These are phyloP conservation scores for Ischnura elegans DNA, from an alignment of 2,888 invertebrate species.

Conservation along the genomic window DNA sequence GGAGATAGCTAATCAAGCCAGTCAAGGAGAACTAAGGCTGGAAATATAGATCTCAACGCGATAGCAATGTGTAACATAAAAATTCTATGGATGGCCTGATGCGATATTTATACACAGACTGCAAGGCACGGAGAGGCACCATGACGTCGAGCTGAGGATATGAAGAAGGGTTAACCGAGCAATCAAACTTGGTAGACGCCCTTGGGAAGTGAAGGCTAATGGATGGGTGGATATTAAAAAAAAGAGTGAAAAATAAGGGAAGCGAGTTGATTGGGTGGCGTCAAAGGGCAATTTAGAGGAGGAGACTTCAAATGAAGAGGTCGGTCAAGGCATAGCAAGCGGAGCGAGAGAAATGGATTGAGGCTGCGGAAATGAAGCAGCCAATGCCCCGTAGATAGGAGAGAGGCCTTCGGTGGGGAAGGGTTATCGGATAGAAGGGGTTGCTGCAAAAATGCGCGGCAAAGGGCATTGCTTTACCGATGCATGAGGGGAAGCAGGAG, in stretches of 20 bases:
- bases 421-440: background rate
- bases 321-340: background rate
- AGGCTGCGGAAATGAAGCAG: background rate
- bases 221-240: background rate
- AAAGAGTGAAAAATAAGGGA: background rate
- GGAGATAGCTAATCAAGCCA: too few relatives aligned
- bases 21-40: too few relatives aligned
- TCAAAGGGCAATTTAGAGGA: conserved; percentile 15
- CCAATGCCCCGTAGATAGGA: background rate
- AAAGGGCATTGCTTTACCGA: background rate
- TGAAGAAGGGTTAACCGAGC: background rate
- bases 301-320: background rate
- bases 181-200: background rate
- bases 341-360: background rate
- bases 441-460: background rate
- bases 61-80: too few relatives aligned
- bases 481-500: too few relatives aligned
- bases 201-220: background rate
- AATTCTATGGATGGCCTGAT: background rate
- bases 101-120: background rate
- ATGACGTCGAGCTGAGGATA: too few relatives aligned
- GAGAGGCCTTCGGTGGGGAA: background rate
- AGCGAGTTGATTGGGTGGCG: background rate
- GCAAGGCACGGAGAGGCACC: background rate
- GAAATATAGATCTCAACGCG: too few relatives aligned